Percentiles rank a stretch among this genome's conserved stretches.
Evolutionary conservation across 1,140 invertebrate genomes (phyloP).

Genomic region (Drosophila murphyi): DNA sequence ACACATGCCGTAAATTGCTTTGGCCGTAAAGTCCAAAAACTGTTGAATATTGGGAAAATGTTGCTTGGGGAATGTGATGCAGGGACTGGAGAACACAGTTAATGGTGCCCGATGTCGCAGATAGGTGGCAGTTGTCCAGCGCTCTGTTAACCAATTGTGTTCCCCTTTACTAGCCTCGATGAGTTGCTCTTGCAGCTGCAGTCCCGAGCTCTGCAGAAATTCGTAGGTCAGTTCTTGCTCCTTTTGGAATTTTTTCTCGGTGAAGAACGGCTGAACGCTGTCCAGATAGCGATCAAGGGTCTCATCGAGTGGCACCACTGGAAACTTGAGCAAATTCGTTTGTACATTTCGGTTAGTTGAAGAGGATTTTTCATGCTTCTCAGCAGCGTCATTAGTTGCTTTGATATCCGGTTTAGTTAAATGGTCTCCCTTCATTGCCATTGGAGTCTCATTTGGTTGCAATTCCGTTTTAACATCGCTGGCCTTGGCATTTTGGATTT

Average conservation of each 20-base stretch:
- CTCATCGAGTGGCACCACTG: conserved; percentile 38
- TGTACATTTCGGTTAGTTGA: not conserved
- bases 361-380: too few species aligned
- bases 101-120: conserved; percentile 90
- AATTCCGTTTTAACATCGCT: not conserved
- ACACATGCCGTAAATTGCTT: conserved; percentile 88
- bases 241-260: not conserved
- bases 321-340: conserved; percentile 30
- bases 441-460: not conserved
- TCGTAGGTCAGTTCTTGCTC: conserved; percentile 86
- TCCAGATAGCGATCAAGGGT: conserved; percentile 43
- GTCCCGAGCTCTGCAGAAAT: conserved; percentile 88
- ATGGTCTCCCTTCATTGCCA: not conserved
- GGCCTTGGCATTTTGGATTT: not conserved
- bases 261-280: conserved; percentile 47
- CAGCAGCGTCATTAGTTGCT: too few species aligned
- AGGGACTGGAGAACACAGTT: conserved; percentile 91
- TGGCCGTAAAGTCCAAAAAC: conserved; percentile 89
- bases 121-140: conserved; percentile 92
- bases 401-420: too few species aligned
- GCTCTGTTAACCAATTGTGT: conserved; percentile 91
- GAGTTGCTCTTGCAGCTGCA: conserved; percentile 89
- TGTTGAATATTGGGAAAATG: conserved; percentile 87
- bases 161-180: conserved; percentile 86
- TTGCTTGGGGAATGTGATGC: conserved; percentile 89